Percentiles rank a stretch among this genome's conserved stretches.
phyloP scores from a whole-genome alignment of 2,113 vertebrate species.

The Mesitornis unicolor region DNA sequence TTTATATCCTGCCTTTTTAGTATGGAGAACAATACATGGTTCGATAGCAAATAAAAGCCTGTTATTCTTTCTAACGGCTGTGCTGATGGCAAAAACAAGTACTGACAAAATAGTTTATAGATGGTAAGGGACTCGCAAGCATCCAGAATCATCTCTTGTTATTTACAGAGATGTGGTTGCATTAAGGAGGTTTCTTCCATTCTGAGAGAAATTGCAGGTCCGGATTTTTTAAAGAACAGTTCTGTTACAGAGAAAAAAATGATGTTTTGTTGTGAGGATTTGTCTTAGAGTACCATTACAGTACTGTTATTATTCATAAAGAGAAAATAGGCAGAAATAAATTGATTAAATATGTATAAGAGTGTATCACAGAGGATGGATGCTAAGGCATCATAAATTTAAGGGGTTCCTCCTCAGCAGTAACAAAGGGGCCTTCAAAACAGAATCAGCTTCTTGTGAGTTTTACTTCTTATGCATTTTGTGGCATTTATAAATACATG shows the following conservation, averaged over 20 bases:
- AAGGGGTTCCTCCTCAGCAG: neutral
- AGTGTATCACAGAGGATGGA: neutral
- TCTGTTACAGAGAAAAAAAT: neutral
- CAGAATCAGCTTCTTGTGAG: neutral
- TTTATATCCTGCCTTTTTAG: constrained; percentile 24
- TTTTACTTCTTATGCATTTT: neutral
- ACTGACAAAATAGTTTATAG: neutral
- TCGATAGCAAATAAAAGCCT: neutral
- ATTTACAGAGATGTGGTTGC: neutral
- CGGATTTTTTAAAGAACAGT: neutral
- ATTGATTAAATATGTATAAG: neutral
- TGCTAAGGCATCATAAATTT: neutral
- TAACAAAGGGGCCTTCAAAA: neutral
- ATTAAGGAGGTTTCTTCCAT: neutral
- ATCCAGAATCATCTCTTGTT: neutral
- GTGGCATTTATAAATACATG: neutral
- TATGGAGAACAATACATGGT: neutral
- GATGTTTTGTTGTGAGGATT: neutral
- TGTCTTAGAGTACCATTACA: neutral
- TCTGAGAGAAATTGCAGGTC: neutral
- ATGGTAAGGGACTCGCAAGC: neutral
- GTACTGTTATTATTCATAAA: neutral
- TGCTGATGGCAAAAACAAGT: neutral
- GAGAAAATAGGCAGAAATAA: neutral
- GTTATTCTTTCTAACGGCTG: neutral